Percentiles rank a stretch among this genome's conserved stretches.
phyloP scores from a whole-genome alignment of 2,888 invertebrate species.

The Tryphoninae sp. region DNA sequence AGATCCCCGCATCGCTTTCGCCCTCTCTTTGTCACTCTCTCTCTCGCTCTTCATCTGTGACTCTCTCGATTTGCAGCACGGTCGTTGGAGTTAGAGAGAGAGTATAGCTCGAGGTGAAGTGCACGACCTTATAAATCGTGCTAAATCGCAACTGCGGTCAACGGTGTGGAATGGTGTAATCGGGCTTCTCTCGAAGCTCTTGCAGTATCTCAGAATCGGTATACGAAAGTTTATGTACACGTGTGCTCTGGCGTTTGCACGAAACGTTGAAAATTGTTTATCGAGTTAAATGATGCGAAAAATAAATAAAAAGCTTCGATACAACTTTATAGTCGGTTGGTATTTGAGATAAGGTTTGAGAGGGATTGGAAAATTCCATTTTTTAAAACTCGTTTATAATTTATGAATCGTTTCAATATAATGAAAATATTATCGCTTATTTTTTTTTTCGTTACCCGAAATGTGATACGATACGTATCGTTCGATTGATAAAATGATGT shows the following conservation, averaged over 20 bases:
- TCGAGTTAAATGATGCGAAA: neutral
- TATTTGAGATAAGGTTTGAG: neutral
- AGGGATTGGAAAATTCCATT: neutral
- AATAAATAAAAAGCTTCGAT: constrained; percentile 7
- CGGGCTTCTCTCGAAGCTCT: constrained; percentile 47
- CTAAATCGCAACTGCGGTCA: constrained; percentile 61
- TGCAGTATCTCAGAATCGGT: constrained; percentile 54
- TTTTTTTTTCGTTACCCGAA: too few species aligned
- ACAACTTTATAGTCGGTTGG: neutral
- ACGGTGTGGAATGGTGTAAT: constrained; percentile 61
- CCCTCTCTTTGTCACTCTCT: constrained; percentile 32
- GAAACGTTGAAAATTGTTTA: constrained; percentile 41
- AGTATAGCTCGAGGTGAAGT: constrained; percentile 34
- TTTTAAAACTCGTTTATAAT: neutral
- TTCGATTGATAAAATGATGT: too few species aligned
- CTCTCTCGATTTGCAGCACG: constrained; percentile 5
- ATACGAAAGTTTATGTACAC: constrained; percentile 29
- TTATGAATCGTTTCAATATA: too few species aligned
- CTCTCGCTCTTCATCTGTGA: constrained; percentile 10
- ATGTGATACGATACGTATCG: too few species aligned
- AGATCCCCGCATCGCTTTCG: constrained; percentile 41
- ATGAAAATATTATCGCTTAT: too few species aligned
- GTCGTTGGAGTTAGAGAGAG: constrained; percentile 33
- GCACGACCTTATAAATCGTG: constrained; percentile 62
- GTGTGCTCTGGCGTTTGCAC: constrained; percentile 7